These are phyloP conservation scores for Scomber scombrus DNA, from an alignment of 2,113 vertebrate species.

Conservation along the genomic window DNA sequence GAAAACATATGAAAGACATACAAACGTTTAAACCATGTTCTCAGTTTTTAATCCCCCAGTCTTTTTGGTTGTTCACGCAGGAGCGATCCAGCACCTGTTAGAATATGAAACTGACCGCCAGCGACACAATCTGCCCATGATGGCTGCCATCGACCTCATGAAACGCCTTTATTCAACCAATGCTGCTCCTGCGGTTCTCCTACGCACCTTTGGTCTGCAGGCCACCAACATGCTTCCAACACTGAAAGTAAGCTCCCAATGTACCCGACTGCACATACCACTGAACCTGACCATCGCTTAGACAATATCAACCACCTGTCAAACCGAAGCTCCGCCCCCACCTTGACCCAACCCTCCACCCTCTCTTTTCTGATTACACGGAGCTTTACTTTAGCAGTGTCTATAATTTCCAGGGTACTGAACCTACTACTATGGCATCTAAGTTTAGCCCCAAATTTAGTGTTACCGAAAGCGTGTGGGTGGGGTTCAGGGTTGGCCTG, in stretches of 20 bases:
- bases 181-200: slow-evolving; percentile 88
- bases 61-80: slow-evolving; percentile 76
- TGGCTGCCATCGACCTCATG: slow-evolving; percentile 91
- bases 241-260: slow-evolving; percentile 88
- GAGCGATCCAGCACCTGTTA: slow-evolving; percentile 92
- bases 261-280: slow-evolving; percentile 3
- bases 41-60: slow-evolving; percentile 14
- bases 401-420: slow-evolving; percentile 87
- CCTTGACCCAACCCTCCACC: slow-evolving; percentile 54
- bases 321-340: slow-evolving; percentile 62
- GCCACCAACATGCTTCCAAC: slow-evolving; percentile 91
- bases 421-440: slow-evolving; percentile 85
- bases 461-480: slow-evolving; percentile 88
- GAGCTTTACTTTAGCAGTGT: slow-evolving; percentile 76
- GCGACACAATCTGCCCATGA: slow-evolving; percentile 93
- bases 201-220: slow-evolving; percentile 94
- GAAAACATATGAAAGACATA: slow-evolving; percentile 43
- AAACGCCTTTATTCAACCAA: slow-evolving; percentile 94
- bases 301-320: slow-evolving; percentile 72
- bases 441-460: slow-evolving; percentile 87
- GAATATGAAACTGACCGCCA: slow-evolving; percentile 94
- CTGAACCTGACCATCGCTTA: slow-evolving; percentile 38
- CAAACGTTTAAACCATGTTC: neutral
- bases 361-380: slow-evolving; percentile 84
- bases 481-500: slow-evolving; percentile 82